A percentile compares a stretch with the other conserved stretches of the same genome.
These are phyloP conservation scores for Eumaeus atala DNA, from an alignment of 1,140 invertebrate genomes.

Conservation along the genomic window DNA sequence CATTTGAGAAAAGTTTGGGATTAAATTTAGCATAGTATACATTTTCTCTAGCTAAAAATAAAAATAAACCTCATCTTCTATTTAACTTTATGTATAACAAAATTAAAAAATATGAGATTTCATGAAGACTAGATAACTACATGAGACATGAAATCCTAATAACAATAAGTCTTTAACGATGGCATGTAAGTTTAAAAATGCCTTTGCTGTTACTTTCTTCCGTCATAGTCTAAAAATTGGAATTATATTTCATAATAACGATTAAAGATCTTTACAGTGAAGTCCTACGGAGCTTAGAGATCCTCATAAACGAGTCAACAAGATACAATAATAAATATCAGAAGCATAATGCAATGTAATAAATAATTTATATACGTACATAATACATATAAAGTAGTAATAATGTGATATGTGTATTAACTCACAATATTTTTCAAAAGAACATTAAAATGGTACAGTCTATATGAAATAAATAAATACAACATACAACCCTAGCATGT, in stretches of 20 bases:
- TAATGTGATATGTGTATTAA: conserved; percentile 12
- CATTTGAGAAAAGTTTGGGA: too few species aligned
- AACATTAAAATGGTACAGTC: conserved; percentile 37
- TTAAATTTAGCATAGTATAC: too few species aligned
- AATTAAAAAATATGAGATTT: conserved; percentile 64
- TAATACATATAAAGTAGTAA: conserved; percentile 3
- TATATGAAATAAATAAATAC: conserved; percentile 52
- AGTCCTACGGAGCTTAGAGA: conserved; percentile 55
- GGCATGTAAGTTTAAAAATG: conserved; percentile 61
- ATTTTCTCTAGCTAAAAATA: not conserved
- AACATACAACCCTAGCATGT: conserved; percentile 62
- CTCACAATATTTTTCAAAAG: conserved; percentile 8
- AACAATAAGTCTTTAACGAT: conserved; percentile 72
- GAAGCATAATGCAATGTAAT: conserved; percentile 43
- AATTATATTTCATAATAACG: conserved; percentile 48
- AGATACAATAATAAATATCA: conserved; percentile 40
- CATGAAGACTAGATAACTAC: conserved; percentile 72
- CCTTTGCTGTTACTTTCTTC: conserved; percentile 50
- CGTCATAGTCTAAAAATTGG: conserved; percentile 65
- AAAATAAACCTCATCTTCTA: not conserved
- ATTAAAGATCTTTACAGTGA: conserved; percentile 61
- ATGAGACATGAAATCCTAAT: conserved; percentile 70
- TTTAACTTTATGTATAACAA: conserved; percentile 19
- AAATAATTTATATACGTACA: conserved; percentile 2
- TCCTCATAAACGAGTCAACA: conserved; percentile 57